phyloP scores from a whole-genome alignment of 1,140 invertebrate genomes.

The Watersipora subatra region DNA sequence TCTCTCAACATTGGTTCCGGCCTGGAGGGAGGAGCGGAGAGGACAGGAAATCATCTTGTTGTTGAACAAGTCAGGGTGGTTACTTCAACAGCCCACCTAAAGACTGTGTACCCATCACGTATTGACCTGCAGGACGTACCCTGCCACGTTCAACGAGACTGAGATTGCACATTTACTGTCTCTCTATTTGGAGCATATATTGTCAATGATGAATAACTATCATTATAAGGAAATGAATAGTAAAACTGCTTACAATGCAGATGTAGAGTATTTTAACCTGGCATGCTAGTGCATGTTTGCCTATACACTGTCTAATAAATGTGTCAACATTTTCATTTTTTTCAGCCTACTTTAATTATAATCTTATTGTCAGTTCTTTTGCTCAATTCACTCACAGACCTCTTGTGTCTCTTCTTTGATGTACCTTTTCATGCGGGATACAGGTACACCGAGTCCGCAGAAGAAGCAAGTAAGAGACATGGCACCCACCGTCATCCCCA shows the following conservation, averaged over 20 bases:
- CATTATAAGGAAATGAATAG: too few relatives aligned
- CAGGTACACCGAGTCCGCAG: background rate
- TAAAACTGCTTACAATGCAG: too few relatives aligned
- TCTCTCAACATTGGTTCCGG: conserved; percentile 33
- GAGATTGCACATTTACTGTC: conserved; percentile 2
- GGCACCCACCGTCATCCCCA: background rate
- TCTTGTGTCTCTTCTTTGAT: background rate
- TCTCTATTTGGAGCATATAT: background rate
- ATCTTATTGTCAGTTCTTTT: too few relatives aligned
- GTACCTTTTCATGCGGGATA: background rate
- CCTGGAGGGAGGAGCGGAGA: conserved; percentile 1
- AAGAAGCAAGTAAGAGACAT: background rate
- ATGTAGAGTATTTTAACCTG: too few relatives aligned
- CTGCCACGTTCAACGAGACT: conserved; percentile 22
- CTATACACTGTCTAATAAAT: too few relatives aligned
- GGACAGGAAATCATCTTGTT: conserved; percentile 29
- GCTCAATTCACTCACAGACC: too few relatives aligned
- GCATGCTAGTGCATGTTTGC: too few relatives aligned
- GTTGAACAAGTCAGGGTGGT: conserved; percentile 58
- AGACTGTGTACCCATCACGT: conserved; percentile 61
- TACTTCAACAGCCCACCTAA: conserved; percentile 54
- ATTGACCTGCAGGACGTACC: conserved; percentile 46
- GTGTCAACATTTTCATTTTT: too few relatives aligned
- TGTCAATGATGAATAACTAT: too few relatives aligned
- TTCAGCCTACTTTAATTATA: too few relatives aligned